These are phyloP conservation scores for Pogonophryne albipinna DNA, from an alignment of 2,797 vertebrate species.

Conservation along the genomic window DNA sequence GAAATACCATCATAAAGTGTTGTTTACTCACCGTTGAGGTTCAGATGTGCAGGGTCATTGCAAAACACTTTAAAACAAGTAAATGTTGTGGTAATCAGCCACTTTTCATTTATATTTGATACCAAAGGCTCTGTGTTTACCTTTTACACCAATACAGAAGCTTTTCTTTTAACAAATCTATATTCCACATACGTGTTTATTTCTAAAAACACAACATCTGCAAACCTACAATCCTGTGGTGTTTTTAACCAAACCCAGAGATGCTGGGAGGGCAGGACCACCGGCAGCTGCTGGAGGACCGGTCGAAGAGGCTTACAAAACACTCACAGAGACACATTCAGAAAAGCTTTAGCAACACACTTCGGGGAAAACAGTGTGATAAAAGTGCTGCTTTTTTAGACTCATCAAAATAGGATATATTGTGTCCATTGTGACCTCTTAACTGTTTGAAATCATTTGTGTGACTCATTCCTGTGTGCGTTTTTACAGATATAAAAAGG, in stretches of 20 bases:
- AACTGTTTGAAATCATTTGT: neutral
- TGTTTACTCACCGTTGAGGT: neutral
- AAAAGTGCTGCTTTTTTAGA: neutral
- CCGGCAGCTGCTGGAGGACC: too few species aligned
- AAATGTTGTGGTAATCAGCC: too few species aligned
- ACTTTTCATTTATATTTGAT: neutral
- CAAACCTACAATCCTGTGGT: neutral
- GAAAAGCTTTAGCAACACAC: too few species aligned
- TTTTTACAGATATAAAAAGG: neutral
- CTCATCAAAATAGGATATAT: too few species aligned
- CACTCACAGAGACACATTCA: too few species aligned
- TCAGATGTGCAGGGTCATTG: neutral
- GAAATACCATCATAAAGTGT: neutral
- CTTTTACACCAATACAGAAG: neutral
- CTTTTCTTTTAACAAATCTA: neutral
- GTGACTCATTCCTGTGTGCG: slow-evolving; percentile 3
- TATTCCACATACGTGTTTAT: neutral
- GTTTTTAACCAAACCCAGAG: neutral
- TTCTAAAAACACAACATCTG: neutral
- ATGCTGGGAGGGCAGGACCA: neutral
- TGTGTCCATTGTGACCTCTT: neutral
- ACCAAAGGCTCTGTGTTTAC: neutral
- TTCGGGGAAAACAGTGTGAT: too few species aligned
- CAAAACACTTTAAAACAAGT: neutral
- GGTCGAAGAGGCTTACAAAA: neutral